phyloP scores from a whole-genome alignment of 2,888 invertebrate genomes.

The Beris chalybata region DNA sequence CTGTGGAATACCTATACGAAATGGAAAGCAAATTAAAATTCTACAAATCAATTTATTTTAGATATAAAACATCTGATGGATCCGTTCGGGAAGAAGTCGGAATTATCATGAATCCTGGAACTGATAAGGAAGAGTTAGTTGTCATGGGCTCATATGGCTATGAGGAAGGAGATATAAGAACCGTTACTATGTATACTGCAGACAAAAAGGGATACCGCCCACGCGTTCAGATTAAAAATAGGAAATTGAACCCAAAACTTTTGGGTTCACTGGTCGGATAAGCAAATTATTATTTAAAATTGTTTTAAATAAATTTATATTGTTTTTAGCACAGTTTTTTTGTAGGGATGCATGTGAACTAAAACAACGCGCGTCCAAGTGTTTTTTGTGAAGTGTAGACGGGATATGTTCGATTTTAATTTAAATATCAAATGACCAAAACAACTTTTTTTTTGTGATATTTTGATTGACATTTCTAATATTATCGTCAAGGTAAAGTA shows the following conservation, averaged over 20 bases:
- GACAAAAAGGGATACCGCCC: constrained; percentile 55
- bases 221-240: constrained; percentile 49
- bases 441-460: too few species aligned
- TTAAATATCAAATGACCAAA: too few species aligned
- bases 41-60: constrained; percentile 33
- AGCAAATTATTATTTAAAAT: not conserved
- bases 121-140: constrained; percentile 50
- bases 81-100: constrained; percentile 52
- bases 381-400: too few species aligned
- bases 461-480: too few species aligned
- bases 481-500: too few species aligned
- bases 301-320: not conserved
- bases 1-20: too few species aligned
- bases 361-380: too few species aligned
- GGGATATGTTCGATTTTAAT: too few species aligned
- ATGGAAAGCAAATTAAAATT: too few species aligned
- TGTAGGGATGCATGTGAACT: too few species aligned
- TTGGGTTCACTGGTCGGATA: constrained; percentile 41
- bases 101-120: constrained; percentile 52
- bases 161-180: constrained; percentile 51
- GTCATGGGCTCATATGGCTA: constrained; percentile 52
- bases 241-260: constrained; percentile 45
- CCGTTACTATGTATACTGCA: constrained; percentile 54
- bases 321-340: not conserved
- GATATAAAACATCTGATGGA: constrained; percentile 51